A percentile compares a stretch with the other conserved stretches of the same genome.
phyloP scores from a whole-genome alignment of 1,140 invertebrate species.

The Lutraria rhynchaena region DNA sequence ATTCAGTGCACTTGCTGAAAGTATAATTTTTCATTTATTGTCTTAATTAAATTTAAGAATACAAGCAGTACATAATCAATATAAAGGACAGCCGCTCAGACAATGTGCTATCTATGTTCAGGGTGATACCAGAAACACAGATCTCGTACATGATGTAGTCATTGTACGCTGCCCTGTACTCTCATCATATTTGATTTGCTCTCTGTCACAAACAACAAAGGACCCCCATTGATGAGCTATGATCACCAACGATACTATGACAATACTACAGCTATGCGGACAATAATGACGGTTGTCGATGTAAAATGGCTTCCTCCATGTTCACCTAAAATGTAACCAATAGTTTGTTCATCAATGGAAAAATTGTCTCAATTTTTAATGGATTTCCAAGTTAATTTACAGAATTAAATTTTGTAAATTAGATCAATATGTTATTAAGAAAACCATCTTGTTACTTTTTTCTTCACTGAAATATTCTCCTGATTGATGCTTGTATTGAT shows the following conservation, averaged over 20 bases:
- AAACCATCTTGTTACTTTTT: neutral
- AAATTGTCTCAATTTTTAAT: constrained; percentile 30
- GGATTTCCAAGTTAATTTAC: neutral
- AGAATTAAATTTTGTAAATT: too few relatives aligned
- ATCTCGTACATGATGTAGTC: too few relatives aligned
- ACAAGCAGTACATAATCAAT: constrained; percentile 21
- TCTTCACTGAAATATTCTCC: neutral
- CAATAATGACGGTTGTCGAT: constrained; percentile 32
- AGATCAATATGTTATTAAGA: neutral
- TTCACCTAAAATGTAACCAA: constrained; percentile 28
- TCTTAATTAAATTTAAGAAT: constrained; percentile 28
- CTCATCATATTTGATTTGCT: constrained; percentile 23
- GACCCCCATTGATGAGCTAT: constrained; percentile 40
- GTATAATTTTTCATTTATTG: too few relatives aligned
- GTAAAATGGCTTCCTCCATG: constrained; percentile 32
- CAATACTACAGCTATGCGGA: too few relatives aligned
- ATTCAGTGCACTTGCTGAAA: too few relatives aligned
- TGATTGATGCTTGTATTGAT: too few relatives aligned
- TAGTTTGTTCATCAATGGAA: constrained; percentile 6
- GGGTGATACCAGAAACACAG: too few relatives aligned
- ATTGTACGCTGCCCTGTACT: neutral
- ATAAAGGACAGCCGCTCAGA: too few relatives aligned
- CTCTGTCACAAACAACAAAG: constrained; percentile 34
- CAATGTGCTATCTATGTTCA: too few relatives aligned
- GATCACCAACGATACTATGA: neutral